Evolutionary conservation across 2,888 invertebrate genomes (phyloP).

Genomic region (Harpalus rufipes): DNA sequence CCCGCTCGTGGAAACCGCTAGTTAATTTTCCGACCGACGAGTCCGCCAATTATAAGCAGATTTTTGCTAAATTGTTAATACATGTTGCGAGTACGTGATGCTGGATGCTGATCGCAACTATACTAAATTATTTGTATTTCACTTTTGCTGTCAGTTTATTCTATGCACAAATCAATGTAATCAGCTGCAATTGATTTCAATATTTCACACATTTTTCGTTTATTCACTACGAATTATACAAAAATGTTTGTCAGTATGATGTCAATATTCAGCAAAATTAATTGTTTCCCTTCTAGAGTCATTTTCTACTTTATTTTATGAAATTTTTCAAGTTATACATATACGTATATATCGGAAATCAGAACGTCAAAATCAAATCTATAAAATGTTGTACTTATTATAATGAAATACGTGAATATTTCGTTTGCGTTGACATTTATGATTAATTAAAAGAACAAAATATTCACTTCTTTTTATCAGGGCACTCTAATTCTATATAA

Average conservation of each 20-base stretch:
- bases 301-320: too few relatives aligned
- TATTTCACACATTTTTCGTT: background rate
- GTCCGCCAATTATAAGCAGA: slow-evolving; percentile 56
- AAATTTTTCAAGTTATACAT: too few relatives aligned
- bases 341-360: too few relatives aligned
- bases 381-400: too few relatives aligned
- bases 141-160: slow-evolving; percentile 9
- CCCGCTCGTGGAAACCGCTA: slow-evolving; percentile 62
- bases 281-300: background rate
- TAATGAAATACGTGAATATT: too few relatives aligned
- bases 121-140: slow-evolving; percentile 16
- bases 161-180: slow-evolving; percentile 3
- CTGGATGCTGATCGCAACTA: background rate
- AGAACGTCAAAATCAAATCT: too few relatives aligned
- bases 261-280: background rate
- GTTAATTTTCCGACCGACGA: slow-evolving; percentile 63
- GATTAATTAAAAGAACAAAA: too few relatives aligned
- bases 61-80: slow-evolving; percentile 44
- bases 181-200: slow-evolving; percentile 6
- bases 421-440: too few relatives aligned
- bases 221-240: background rate
- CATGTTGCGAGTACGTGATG: background rate
- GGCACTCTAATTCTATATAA: too few relatives aligned
- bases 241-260: background rate
- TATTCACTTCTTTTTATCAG: too few relatives aligned